A percentile compares a stretch with the other conserved stretches of the same genome.
phyloP scores from a whole-genome alignment of 2,888 invertebrate genomes.

The Mactromeris polynyma region DNA sequence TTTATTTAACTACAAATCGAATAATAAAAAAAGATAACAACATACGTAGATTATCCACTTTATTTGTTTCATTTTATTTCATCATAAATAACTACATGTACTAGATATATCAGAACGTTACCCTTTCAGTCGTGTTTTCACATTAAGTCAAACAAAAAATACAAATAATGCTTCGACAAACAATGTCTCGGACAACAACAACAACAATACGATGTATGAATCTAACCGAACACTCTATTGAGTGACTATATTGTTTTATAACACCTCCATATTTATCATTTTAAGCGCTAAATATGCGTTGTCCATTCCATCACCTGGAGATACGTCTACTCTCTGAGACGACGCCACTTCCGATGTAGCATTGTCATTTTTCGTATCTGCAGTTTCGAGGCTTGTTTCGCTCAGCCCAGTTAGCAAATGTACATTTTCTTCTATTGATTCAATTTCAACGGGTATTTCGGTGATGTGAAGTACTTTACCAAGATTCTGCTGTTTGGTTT shows the following conservation, averaged over 20 bases:
- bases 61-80: no score
- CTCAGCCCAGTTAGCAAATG: neutral
- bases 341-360: neutral
- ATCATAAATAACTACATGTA: no score
- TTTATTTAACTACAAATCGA: no score
- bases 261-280: conserved; percentile 18
- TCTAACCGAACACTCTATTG: no score
- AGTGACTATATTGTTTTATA: neutral
- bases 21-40: no score
- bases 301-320: neutral
- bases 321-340: neutral
- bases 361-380: neutral
- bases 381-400: neutral
- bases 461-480: neutral
- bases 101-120: no score
- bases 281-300: neutral
- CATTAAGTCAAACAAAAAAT: no score
- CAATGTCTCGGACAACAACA: no score
- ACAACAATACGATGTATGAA: no score
- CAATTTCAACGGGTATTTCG: neutral
- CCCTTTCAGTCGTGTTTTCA: no score
- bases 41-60: no score
- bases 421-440: neutral
- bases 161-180: no score
- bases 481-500: neutral